Evolutionary conservation across 2,797 vertebrate species (phyloP), one percentile per base, ranked within the genome.

Genomic region (Avahi laniger): DNA sequence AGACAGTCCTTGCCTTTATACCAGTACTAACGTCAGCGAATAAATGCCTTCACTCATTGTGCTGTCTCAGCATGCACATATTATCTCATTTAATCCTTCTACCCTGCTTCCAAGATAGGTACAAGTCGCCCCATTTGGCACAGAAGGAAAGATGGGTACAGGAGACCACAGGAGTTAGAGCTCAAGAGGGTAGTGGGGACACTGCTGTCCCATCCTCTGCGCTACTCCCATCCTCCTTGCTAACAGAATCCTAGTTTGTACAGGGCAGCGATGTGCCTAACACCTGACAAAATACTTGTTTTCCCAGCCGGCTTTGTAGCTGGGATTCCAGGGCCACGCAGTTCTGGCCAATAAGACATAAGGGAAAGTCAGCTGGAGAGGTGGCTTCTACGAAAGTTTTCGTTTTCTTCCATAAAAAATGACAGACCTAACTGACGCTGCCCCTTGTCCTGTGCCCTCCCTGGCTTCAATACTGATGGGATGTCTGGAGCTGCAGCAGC

Each of bases 401-500:
- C 54, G 33, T 69, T 59, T 70, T n/a, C 43, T 61, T 67, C 41
- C 28, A 26, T 24, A 33, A 70, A 81, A 87, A 67, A 50, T 50
- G 41, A 65, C 48, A 59, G 61, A 46, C 8, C 11, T 69, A 57
- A 41, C 35, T 0, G 30, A 41, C 10, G 17, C 46, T 38, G 69
- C 14, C 26, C 28, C 94, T 41, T 52, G 61, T 67, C 50, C 33
- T 38, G 7, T 20, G 38, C 26, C 70, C 24, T 48, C 76, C 86
- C 61, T 79, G 43, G 14, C 41, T 50, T 54, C 81, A 90, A 90
- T 41, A 41, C 57, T 57, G 81, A 79, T 75, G 91, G 5, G 67
- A 69, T 65, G 67, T 69, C 61, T 79, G 91, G 94, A 88, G 85
- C 78, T 13, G 61, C 24, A 33, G 50, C 84, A 92, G 67, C 83